These are phyloP conservation scores for Strix uralensis DNA, from an alignment of 2,113 vertebrate species.

Conservation along the genomic window DNA sequence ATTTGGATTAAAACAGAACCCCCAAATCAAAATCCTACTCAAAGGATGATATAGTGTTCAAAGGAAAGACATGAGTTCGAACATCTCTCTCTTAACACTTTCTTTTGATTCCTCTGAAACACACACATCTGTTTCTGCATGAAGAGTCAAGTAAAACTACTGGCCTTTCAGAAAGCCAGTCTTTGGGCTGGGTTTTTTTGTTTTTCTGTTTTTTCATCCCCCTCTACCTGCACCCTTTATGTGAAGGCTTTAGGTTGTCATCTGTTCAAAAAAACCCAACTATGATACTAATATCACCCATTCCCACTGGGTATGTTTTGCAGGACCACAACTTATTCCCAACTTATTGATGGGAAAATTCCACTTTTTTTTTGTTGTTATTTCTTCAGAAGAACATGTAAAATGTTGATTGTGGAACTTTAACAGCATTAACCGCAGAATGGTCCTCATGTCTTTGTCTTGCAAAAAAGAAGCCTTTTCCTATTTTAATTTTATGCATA, in stretches of 20 bases:
- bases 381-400: not conserved
- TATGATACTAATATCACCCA: not conserved
- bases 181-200: not conserved
- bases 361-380: not conserved
- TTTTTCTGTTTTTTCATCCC: not conserved
- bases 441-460: not conserved
- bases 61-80: not conserved
- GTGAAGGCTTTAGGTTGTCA: not conserved
- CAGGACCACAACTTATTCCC: not conserved
- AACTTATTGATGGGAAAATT: not conserved
- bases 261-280: not conserved
- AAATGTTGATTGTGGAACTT: not conserved
- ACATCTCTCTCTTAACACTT: not conserved
- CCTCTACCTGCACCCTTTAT: not conserved
- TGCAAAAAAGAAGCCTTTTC: not conserved
- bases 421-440: not conserved
- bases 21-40: not conserved
- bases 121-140: not conserved
- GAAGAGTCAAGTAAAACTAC: constrained; percentile 8
- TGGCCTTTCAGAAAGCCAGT: not conserved
- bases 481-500: constrained; percentile 56
- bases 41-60: not conserved
- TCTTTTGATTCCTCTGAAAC: not conserved
- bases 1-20: not conserved
- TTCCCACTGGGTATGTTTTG: not conserved